Base-by-base conservation (phyloP, 2,888 invertebrate genomes). In the Colletes collaris region DNA sequence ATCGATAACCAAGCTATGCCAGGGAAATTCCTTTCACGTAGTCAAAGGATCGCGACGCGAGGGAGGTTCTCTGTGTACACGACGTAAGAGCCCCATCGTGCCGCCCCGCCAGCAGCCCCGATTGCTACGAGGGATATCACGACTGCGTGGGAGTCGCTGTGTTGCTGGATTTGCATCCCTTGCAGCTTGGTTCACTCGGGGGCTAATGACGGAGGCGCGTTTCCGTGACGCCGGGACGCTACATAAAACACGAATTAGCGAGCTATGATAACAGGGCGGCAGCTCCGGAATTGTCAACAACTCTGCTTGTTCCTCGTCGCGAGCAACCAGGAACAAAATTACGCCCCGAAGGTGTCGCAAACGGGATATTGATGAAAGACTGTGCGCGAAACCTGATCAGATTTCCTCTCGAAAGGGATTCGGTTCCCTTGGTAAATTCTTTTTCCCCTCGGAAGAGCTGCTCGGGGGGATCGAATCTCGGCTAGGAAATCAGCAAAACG, bases 401-500 rank as follows among this genome's bases (percentile, higher is more conserved):
- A 62, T 69, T 44, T 69, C 59, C 69, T 37, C 50, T 16, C n/a
- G 10, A n/a, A 46, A 3, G 7, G 13, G 13, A 16, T 10, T 13
- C 44, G 3, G 27, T 11, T 6, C 10, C n/a, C 2, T 11, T 8
- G 2, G 40, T 16, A 16, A 37, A 58, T 49, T 50, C 19, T 58
- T 52, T 40, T n/a, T 13, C 19, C 11, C 11, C 35, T 13, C 59
- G 4, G 10, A 10, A 8, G 50, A 49, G 4, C 0, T 5, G 50
- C n/a, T 27, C 27, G 50, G 7, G 19, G 19, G 37, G 53, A 72
- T 76, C 72, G 69, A 86, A 85, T 83, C 58, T 49, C 65, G 58
- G 35, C 59, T 60, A 56, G 62, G 70, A 85, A 83, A 85, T 86
- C 81, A 58, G 64, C 67, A 65, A 76, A 83, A 66, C 76, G 73